Conservation (phyloP, 1,140 invertebrate species). For the Propsilocerus akamusi region DNA sequence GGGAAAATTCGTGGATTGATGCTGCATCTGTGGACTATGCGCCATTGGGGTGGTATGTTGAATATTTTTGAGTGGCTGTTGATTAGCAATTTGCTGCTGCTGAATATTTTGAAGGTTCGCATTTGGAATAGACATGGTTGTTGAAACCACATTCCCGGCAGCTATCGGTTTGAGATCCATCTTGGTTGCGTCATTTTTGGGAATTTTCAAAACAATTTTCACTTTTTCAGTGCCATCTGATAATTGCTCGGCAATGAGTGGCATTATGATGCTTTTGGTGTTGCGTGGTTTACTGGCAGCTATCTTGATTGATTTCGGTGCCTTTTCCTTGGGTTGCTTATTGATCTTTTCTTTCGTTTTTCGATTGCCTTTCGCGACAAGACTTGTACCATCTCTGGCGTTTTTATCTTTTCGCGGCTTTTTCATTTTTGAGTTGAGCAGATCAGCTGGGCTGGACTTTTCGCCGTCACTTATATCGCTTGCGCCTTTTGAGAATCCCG, state of each 20-base stretch:
- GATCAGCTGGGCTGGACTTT: constrained; percentile 18
- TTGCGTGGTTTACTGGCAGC: constrained; percentile 21
- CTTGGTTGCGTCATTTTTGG: background rate
- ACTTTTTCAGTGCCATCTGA: constrained; percentile 1
- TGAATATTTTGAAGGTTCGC: too few species aligned
- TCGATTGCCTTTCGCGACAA: constrained; percentile 14
- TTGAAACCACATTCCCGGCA: too few species aligned
- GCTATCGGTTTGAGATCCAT: background rate
- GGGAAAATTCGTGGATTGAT: too few species aligned
- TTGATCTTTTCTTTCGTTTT: constrained; percentile 22
- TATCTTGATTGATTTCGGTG: constrained; percentile 13
- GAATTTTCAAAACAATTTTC: constrained; percentile 8
- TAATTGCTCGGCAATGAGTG: background rate
- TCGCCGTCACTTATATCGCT: constrained; percentile 36
- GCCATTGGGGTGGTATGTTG: too few species aligned
- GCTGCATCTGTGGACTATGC: constrained; percentile 11
- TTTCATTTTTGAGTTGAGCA: constrained; percentile 17
- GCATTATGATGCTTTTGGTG: constrained; percentile 21
- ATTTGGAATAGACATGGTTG: too few species aligned
- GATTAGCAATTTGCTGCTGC: background rate
- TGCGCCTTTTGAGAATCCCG: constrained; percentile 13
- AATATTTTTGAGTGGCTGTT: too few species aligned
- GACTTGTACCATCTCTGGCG: constrained; percentile 17
- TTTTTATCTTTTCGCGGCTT: constrained; percentile 29
- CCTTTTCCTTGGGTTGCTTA: constrained; percentile 24